Percentiles rank a stretch among this genome's conserved stretches.
phyloP scores from a whole-genome alignment of 1,140 invertebrate species.

The Magallana gigas region DNA sequence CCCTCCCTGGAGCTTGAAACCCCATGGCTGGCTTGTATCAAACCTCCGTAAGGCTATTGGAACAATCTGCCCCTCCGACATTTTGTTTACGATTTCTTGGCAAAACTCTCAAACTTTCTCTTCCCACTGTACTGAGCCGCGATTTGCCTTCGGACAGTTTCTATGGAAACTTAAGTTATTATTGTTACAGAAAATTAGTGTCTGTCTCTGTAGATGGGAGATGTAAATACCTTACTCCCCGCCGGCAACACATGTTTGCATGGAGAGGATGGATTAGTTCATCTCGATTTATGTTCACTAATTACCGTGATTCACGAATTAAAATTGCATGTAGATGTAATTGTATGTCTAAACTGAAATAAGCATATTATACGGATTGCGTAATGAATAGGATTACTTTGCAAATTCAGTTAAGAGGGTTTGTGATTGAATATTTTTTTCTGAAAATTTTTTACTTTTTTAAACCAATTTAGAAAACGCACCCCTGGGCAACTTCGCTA shows the following conservation, averaged over 20 bases:
- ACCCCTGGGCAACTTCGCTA: too few species aligned
- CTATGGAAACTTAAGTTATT: constrained; percentile 42
- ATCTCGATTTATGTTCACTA: constrained; percentile 18
- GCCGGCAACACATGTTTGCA: constrained; percentile 23
- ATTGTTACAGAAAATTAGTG: constrained; percentile 31
- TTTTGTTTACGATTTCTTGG: constrained; percentile 50
- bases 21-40: constrained; percentile 90
- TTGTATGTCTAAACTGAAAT: neutral
- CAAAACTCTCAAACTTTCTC: constrained; percentile 24
- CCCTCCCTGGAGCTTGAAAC: constrained; percentile 96
- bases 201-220: neutral
- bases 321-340: neutral
- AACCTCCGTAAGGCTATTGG: constrained; percentile 74
- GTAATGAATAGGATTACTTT: too few species aligned
- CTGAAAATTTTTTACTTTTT: too few species aligned
- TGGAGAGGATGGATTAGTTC: neutral
- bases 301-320: neutral
- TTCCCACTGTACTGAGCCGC: neutral
- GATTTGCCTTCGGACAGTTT: constrained; percentile 28
- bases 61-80: constrained; percentile 63
- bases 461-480: too few species aligned
- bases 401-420: too few species aligned
- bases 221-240: constrained; percentile 23
- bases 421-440: too few species aligned
- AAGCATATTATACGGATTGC: neutral